Percentiles rank a stretch among this genome's conserved stretches.
These are phyloP conservation scores for Eupithecia dodoneata DNA, from an alignment of 2,888 invertebrate species.

Conservation along the genomic window DNA sequence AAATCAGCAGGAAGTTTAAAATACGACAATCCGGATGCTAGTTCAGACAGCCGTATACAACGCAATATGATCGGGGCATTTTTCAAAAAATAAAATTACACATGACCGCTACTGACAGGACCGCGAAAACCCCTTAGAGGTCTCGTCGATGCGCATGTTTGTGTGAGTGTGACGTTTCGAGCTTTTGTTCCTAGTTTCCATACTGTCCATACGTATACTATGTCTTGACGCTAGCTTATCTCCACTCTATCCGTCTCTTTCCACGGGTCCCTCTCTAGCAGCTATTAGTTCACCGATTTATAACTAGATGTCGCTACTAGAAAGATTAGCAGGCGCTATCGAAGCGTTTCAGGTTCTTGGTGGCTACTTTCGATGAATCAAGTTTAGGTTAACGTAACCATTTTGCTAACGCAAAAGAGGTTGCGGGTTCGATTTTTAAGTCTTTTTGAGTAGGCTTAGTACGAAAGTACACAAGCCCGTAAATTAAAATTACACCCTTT, in stretches of 20 bases:
- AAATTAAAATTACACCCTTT: background rate
- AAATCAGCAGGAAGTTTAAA: no score
- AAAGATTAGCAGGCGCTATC: constrained; percentile 1
- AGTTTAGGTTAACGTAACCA: background rate
- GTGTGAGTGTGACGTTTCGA: no score
- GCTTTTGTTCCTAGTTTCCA: no score
- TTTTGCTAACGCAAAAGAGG: constrained; percentile 1
- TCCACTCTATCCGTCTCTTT: background rate
- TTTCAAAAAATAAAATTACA: no score
- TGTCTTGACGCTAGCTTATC: no score
- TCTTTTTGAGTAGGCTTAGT: constrained; percentile 1
- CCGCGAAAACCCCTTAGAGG: no score
- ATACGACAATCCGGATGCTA: no score
- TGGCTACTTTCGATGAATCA: background rate
- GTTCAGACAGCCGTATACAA: no score
- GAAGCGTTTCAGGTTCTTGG: background rate
- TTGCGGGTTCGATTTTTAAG: constrained; percentile 7
- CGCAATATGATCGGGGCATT: no score
- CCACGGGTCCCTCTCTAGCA: background rate
- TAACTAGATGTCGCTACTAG: constrained; percentile 7
- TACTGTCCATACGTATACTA: no score
- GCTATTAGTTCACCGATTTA: background rate
- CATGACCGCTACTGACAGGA: no score
- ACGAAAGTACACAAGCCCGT: background rate
- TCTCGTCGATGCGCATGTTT: no score